A percentile compares a stretch with the other conserved stretches of the same genome.
Conservation (phyloP, 2,113 vertebrate species). For the Cyanoliseus patagonus region DNA sequence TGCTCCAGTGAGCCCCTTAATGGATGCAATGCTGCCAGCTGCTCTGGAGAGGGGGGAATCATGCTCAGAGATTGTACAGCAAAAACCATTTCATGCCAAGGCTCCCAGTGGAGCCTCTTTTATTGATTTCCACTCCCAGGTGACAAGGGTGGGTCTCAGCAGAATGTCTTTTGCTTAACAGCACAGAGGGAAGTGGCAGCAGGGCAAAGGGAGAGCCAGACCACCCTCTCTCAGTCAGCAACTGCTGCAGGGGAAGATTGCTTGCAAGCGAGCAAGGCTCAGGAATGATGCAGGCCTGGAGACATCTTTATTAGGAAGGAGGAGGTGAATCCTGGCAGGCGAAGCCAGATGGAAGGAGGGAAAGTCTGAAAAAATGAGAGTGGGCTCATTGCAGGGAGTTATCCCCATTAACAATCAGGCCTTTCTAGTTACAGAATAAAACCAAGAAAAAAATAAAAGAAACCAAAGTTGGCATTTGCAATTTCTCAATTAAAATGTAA, state of each 20-base stretch:
- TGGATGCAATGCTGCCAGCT: background rate
- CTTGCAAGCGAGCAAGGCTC: background rate
- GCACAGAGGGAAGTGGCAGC: background rate
- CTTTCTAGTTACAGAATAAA: background rate
- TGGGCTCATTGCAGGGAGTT: background rate
- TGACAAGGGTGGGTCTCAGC: background rate
- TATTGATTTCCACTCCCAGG: background rate
- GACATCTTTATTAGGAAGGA: background rate
- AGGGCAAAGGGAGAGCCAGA: background rate
- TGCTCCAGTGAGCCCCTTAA: background rate
- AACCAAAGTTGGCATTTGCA: slow-evolving; percentile 1
- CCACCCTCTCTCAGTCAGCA: background rate
- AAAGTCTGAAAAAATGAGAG: background rate
- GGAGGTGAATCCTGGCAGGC: background rate
- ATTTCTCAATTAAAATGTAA: slow-evolving; percentile 55
- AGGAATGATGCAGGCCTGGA: accelerated
- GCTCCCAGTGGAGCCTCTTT: background rate
- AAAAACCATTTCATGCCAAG: background rate
- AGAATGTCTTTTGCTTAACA: background rate
- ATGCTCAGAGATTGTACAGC: background rate
- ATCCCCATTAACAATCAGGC: background rate
- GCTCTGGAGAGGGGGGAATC: background rate
- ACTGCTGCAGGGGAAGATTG: background rate
- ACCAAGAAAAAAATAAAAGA: background rate
- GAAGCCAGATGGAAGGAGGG: background rate